Conservation (phyloP, 2,888 invertebrate genomes). For the Cryptus viduatorius region DNA sequence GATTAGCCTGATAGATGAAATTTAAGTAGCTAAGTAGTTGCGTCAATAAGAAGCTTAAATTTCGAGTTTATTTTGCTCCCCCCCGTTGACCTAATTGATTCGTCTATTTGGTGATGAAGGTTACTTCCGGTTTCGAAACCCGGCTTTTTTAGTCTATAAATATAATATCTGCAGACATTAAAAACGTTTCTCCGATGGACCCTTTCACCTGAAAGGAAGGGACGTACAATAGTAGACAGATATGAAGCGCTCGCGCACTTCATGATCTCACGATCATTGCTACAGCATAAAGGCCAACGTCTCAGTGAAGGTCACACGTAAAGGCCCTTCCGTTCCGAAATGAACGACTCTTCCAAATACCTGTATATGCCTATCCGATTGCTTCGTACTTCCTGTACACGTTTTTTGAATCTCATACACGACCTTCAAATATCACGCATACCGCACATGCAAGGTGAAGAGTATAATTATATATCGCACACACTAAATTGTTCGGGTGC, state of each 20-base stretch:
- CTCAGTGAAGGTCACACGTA: conserved; percentile 15
- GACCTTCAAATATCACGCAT: conserved; percentile 7
- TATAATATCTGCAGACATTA: no score
- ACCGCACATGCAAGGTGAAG: neutral
- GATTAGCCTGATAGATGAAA: no score
- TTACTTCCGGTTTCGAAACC: no score
- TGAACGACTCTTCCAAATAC: conserved; percentile 1
- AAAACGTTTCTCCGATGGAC: neutral
- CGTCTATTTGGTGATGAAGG: no score
- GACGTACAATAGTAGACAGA: neutral
- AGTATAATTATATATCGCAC: neutral
- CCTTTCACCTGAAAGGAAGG: neutral
- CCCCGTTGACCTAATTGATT: no score
- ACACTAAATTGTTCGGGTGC: neutral
- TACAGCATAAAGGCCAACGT: conserved; percentile 23
- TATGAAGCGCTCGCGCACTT: neutral
- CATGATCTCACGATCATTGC: neutral
- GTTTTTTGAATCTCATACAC: neutral
- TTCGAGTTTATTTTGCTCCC: no score
- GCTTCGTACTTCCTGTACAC: neutral
- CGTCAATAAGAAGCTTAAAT: no score
- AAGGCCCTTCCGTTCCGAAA: conserved; percentile 10
- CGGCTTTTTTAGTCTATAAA: no score
- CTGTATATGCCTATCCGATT: neutral
- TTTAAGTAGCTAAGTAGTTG: no score